Percentiles rank a stretch among this genome's conserved stretches.
These are phyloP conservation scores for Semaprochilodus insignis DNA, from an alignment of 2,797 vertebrate species.

Conservation along the genomic window DNA sequence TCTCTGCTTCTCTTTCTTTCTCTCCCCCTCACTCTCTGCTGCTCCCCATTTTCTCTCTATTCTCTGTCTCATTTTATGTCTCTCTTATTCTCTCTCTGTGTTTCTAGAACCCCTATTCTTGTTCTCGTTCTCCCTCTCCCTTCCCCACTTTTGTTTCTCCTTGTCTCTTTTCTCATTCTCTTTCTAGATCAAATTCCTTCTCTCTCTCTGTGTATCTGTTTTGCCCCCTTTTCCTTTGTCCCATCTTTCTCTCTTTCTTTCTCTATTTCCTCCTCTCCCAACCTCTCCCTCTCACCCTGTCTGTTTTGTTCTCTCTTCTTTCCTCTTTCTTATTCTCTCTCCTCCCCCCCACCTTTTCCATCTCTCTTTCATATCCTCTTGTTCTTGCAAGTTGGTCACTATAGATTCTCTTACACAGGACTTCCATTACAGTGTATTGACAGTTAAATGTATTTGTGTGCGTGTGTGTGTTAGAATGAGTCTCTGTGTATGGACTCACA, in stretches of 20 bases:
- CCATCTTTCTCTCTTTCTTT: too few relatives aligned
- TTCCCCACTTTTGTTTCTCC: too few relatives aligned
- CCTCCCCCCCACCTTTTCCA: background rate
- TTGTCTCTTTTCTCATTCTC: too few relatives aligned
- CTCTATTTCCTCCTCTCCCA: too few relatives aligned
- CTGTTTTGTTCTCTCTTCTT: too few relatives aligned
- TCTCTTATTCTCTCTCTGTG: background rate
- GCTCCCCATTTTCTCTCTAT: background rate
- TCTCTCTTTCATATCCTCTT: too few relatives aligned
- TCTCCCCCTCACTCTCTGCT: background rate
- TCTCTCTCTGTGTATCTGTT: too few relatives aligned
- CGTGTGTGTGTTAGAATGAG: slow-evolving; percentile 30
- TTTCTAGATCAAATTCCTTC: too few relatives aligned
- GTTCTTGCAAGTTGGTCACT: background rate
- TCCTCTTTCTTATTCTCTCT: background rate
- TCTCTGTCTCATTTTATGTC: too few relatives aligned
- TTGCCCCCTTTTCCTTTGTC: too few relatives aligned
- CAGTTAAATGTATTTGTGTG: slow-evolving; percentile 31
- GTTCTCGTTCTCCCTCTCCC: too few relatives aligned
- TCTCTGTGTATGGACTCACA: slow-evolving; percentile 50
- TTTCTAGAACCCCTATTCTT: background rate
- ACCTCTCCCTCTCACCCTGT: too few relatives aligned
- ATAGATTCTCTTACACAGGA: background rate
- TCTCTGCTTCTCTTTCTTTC: background rate
- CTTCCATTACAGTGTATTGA: background rate